phyloP scores from a whole-genome alignment of 2,888 invertebrate genomes.

The Falcaria lacertinaria region DNA sequence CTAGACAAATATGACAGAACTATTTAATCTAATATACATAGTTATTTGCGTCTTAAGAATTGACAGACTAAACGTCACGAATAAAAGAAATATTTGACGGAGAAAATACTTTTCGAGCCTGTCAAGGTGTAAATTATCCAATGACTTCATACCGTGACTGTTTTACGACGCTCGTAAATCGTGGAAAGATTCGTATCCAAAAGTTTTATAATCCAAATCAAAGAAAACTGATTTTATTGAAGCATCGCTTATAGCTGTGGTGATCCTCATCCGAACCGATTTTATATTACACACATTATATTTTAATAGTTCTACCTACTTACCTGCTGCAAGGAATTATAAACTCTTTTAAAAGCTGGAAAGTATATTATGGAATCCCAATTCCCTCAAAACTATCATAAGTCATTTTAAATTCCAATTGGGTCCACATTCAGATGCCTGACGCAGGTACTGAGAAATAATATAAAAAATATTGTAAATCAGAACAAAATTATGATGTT shows the following conservation, averaged over 20 bases:
- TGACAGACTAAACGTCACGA: neutral
- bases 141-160: neutral
- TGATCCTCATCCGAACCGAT: neutral
- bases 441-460: too few relatives aligned
- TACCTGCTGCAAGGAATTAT: too few relatives aligned
- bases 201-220: conserved; percentile 2
- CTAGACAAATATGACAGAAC: too few relatives aligned
- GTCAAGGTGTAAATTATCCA: conserved; percentile 1
- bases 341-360: too few relatives aligned
- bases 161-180: neutral
- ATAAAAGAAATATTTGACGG: neutral
- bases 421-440: too few relatives aligned
- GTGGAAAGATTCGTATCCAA: neutral
- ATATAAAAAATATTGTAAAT: too few relatives aligned
- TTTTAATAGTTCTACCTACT: too few relatives aligned
- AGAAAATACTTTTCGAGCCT: neutral
- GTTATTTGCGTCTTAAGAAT: neutral
- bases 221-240: conserved; percentile 1
- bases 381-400: too few relatives aligned
- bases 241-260: neutral
- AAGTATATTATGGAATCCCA: too few relatives aligned
- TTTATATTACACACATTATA: neutral
- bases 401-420: too few relatives aligned
- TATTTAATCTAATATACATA: too few relatives aligned
- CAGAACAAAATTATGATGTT: too few relatives aligned